Evolutionary conservation across 2,888 invertebrate species (phyloP), one percentile per base, ranked within the genome.

Genomic region (Drosophila quinaria): DNA sequence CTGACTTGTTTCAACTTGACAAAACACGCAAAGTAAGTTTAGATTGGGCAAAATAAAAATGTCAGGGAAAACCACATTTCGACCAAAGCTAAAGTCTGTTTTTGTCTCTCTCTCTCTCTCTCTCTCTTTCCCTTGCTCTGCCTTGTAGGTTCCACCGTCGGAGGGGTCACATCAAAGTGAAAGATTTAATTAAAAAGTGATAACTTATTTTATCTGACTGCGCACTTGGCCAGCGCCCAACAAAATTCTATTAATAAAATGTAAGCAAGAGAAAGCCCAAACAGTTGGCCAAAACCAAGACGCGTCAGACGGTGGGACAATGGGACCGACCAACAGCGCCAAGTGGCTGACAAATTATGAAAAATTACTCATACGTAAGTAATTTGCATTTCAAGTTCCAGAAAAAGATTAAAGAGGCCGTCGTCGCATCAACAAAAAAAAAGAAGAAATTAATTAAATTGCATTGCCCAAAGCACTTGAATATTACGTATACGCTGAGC

Each of bases 141-240:
- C n/a, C 19, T 3, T 49, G 39, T 41, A 42, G 55, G 42, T 50
- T 33, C 31, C 31, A 29, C 39, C 41, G 37, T 39, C 13, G 39
- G 33, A 33, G 42, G 19, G 31, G 46, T 37, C 62, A 83, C 83
- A 82, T 88, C 84, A 84, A 88, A 88, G 87, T 71, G 19, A 78
- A 62, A 83, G 60, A 85, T 88, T 85, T 88, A 85, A 88, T 85
- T 85, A 85, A 85, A 86, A 85, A 86, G 70, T 83, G 80, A 86
- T 88, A 86, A 80, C 72, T 85, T 81, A 75, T 46, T 70, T 74
- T 72, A 69, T 69, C 61, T 70, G 65, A 41, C 55, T 54, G 56
- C 46, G 69, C 65, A 51, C 66, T 59, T 75, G 70, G 80, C 81
- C 68, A 29, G 54, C 64, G 74, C 49, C 69, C 71, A 79, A 73